phyloP scores from a whole-genome alignment of 2,797 vertebrate species.

The Enteromius fasciolatus region DNA sequence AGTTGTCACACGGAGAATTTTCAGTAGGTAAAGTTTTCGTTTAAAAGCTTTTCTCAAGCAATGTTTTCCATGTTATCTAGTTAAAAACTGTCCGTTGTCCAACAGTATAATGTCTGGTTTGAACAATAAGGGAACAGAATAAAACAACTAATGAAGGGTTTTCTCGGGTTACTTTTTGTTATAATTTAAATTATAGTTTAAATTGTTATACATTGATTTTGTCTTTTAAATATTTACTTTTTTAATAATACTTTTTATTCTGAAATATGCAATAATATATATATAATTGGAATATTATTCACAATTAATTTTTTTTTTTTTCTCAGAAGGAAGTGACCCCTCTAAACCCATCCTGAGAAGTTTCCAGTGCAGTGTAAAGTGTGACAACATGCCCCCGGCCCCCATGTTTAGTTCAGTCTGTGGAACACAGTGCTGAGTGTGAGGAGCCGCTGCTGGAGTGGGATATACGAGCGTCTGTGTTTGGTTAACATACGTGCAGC shows the following conservation, averaged over 20 bases:
- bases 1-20: not conserved
- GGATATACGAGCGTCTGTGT: not conserved
- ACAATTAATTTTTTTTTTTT: not conserved
- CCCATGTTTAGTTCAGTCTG: not conserved
- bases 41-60: not conserved
- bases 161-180: not conserved
- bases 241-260: not conserved
- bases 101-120: not conserved
- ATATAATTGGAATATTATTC: not conserved
- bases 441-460: not conserved
- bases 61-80: not conserved
- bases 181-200: too few species aligned
- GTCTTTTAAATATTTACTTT: not conserved
- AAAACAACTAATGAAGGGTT: not conserved
- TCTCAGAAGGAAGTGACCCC: not conserved
- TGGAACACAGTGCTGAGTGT: not conserved
- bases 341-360: not conserved
- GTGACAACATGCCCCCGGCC: not conserved
- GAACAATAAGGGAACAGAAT: not conserved
- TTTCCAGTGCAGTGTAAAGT: not conserved
- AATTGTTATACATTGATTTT: too few species aligned
- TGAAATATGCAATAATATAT: not conserved
- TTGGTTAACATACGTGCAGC: constrained; percentile 3
- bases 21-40: not conserved
- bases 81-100: not conserved